These are phyloP conservation scores for Recurvirostra avosetta DNA, from an alignment of 2,113 vertebrate species.

Conservation along the genomic window DNA sequence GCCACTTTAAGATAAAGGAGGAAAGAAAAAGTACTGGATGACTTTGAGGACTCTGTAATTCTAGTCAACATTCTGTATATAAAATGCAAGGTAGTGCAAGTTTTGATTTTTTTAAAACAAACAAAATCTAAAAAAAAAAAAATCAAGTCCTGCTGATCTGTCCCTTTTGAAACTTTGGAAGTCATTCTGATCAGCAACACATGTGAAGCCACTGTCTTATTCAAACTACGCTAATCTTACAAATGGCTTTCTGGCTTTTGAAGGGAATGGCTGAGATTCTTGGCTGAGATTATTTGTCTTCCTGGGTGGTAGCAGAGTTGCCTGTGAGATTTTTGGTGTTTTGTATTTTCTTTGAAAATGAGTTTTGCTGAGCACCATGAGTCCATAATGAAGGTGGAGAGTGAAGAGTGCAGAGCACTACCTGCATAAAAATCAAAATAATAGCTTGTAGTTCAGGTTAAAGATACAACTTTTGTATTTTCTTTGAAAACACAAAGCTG, in stretches of 20 bases:
- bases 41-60: neutral
- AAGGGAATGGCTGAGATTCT: neutral
- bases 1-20: neutral
- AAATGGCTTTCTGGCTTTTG: neutral
- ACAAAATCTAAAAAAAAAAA: neutral
- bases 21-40: neutral
- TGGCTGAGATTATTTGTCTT: neutral
- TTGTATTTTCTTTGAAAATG: neutral
- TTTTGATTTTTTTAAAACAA: neutral
- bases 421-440: too few species aligned
- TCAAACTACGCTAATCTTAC: neutral
- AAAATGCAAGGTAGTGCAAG: neutral
- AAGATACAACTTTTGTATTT: neutral
- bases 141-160: neutral
- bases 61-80: neutral
- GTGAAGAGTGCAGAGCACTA: too few species aligned
- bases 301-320: neutral
- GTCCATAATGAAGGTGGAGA: too few species aligned
- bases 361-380: too few species aligned
- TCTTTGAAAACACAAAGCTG: neutral
- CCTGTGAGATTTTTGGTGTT: neutral
- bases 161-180: neutral
- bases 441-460: too few species aligned
- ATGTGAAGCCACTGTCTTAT: neutral
- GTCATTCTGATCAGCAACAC: neutral